Conservation (phyloP, 2,888 invertebrate genomes). For the Leucophora obtusa region DNA sequence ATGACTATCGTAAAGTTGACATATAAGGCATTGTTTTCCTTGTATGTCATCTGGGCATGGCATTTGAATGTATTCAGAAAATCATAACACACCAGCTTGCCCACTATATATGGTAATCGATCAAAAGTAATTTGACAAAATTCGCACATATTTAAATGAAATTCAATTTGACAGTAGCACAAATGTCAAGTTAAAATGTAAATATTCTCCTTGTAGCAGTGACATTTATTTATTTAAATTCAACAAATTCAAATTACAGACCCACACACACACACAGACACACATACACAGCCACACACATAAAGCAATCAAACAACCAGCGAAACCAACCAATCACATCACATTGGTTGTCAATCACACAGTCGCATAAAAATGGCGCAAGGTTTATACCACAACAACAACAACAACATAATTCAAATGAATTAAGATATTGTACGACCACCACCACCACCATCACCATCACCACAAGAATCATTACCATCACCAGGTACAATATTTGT, state of each 20-base stretch:
- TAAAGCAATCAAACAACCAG: slow-evolving; percentile 34
- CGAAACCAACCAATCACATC: slow-evolving; percentile 51
- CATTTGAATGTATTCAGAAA: slow-evolving; percentile 28
- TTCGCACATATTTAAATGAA: slow-evolving; percentile 56
- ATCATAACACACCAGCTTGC: slow-evolving; percentile 16
- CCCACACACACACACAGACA: background rate
- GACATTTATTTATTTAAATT: slow-evolving; percentile 62
- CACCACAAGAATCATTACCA: slow-evolving; percentile 16
- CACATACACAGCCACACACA: slow-evolving; percentile 18
- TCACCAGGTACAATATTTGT: slow-evolving; percentile 20
- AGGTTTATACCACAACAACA: slow-evolving; percentile 45
- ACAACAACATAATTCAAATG: slow-evolving; percentile 54
- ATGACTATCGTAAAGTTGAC: background rate
- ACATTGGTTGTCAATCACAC: slow-evolving; percentile 59
- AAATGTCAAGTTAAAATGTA: slow-evolving; percentile 63
- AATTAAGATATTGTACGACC: slow-evolving; percentile 56
- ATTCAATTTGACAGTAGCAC: slow-evolving; percentile 59
- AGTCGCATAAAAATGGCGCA: slow-evolving; percentile 56
- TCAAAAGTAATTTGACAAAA: slow-evolving; percentile 64
- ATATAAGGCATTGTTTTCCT: slow-evolving; percentile 39
- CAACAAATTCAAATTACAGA: slow-evolving; percentile 45
- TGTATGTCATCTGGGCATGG: slow-evolving; percentile 55
- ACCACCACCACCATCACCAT: background rate
- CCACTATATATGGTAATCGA: slow-evolving; percentile 54
- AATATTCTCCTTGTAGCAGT: slow-evolving; percentile 49